These are phyloP conservation scores for Aphelenchoides besseyi DNA, from an alignment of 1,140 invertebrate genomes.

Conservation along the genomic window DNA sequence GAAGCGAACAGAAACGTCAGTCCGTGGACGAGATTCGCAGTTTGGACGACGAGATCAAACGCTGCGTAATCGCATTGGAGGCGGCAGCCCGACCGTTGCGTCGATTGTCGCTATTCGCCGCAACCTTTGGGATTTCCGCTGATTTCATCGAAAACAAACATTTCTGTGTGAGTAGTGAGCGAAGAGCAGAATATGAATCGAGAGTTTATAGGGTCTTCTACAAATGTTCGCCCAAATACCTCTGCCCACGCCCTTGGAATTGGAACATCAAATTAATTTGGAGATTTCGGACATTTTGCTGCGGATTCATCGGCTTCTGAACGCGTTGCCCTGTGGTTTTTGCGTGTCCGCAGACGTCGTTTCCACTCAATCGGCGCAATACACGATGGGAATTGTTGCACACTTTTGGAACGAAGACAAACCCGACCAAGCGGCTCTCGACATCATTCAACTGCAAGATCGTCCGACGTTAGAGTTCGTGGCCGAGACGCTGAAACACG, in stretches of 20 bases:
- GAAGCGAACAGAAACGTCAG: no score
- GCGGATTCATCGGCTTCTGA: slow-evolving; percentile 4
- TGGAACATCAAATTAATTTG: slow-evolving; percentile 13
- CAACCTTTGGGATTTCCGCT: neutral
- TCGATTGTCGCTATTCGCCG: neutral
- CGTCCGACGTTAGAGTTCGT: neutral
- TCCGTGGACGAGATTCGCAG: no score
- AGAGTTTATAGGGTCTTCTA: neutral
- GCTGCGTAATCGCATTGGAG: neutral
- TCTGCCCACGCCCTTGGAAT: neutral
- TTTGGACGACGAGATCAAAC: neutral
- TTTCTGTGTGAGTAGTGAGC: neutral
- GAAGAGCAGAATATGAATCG: neutral
- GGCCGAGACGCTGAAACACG: slow-evolving; percentile 5
- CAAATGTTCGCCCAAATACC: neutral
- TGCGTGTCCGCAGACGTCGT: slow-evolving; percentile 6
- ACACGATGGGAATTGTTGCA: slow-evolving; percentile 8
- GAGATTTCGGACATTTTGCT: slow-evolving; percentile 12
- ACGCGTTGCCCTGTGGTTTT: neutral
- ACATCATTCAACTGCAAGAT: slow-evolving; percentile 10
- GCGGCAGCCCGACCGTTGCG: neutral
- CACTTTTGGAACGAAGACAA: neutral
- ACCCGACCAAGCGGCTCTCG: neutral
- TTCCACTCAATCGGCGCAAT: neutral
- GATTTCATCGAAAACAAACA: slow-evolving; percentile 5